These are phyloP conservation scores for Lethenteron camtschaticum DNA, from an alignment of 2,113 vertebrate species.

Conservation along the genomic window DNA sequence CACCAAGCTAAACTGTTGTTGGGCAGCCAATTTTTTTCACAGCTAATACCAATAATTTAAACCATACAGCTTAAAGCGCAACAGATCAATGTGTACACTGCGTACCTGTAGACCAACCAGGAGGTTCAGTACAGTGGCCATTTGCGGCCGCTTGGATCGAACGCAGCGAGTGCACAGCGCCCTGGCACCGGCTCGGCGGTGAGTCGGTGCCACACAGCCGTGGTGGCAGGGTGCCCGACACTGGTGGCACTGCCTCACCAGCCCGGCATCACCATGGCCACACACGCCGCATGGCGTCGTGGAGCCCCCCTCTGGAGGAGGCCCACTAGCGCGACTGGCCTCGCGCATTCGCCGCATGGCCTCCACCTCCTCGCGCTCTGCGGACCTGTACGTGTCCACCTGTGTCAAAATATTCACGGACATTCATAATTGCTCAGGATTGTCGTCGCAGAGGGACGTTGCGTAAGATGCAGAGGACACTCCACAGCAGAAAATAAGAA, in stretches of 20 bases:
- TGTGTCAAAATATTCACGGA: too few relatives aligned
- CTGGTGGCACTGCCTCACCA: constrained; percentile 91
- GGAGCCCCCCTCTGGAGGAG: constrained; percentile 81
- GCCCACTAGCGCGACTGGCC: constrained; percentile 85
- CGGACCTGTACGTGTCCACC: constrained; percentile 56
- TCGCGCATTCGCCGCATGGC: constrained; percentile 72
- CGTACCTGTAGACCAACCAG: constrained; percentile 55
- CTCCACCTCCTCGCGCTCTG: constrained; percentile 75
- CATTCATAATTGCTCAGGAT: too few relatives aligned
- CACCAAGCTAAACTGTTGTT: too few relatives aligned
- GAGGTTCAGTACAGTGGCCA: constrained; percentile 86
- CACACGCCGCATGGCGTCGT: constrained; percentile 91
- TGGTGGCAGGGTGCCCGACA: constrained; percentile 98
- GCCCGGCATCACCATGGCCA: constrained; percentile 66
- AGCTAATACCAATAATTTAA: too few relatives aligned
- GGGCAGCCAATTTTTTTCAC: too few relatives aligned
- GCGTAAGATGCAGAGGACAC: too few relatives aligned
- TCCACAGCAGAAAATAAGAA: too few relatives aligned
- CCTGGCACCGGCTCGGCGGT: constrained; percentile 59
- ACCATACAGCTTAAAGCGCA: too few relatives aligned
- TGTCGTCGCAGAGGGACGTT: too few relatives aligned
- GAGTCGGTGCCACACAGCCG: constrained; percentile 69
- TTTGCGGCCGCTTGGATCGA: constrained; percentile 63
- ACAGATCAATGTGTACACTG: too few relatives aligned
- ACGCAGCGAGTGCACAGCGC: constrained; percentile 80